Base-by-base conservation (phyloP, 2,797 vertebrate genomes). In the Glyptemys insculpta region DNA sequence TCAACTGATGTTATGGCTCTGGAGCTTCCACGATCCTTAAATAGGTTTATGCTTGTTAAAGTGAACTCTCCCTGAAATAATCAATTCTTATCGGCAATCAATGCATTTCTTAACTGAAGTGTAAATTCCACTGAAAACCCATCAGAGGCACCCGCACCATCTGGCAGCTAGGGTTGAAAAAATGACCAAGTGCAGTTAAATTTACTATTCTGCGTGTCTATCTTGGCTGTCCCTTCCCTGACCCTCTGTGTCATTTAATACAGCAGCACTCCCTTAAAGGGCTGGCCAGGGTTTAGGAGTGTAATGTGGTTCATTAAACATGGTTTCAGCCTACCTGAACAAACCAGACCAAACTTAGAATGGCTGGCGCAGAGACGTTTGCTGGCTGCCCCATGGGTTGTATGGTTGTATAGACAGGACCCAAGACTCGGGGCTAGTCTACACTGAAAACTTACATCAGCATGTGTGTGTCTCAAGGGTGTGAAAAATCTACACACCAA, bases 221-320 rank as follows among this genome's bases (percentile, higher is more conserved):
- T 74, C 54, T 37, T 80, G 16, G 62, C 47, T 31, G 19, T 53
- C 16, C 29, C 2, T 44, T 74, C 12, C 23, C 41, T 44, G 11
- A 25, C 19, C 16, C 8, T 65, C 62, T 65, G 19, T 74, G 76
- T 29, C 76, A 34, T 50, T 4, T 23, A n/a, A 80, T 41, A 34
- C 0, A 0, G 1, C 8, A 54, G n/a, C 4, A n/a, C 50, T 52
- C 62, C 11, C 44, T 15, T 1, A 21, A 57, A 23, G 2, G 1
- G 29, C 12, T 23, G 29, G 62, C 62, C 16, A 65, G 31, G 34
- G 62, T 65, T 65, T n/a, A 65, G 62, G 34, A n/a, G 34, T 65
- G 34, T n/a, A 18, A 8, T 19, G 34, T 16, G 31, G 31, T 65
- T 65, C 31, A 65, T n/a, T n/a, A 65, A n/a, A 65, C 31, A 19